Base-by-base conservation (phyloP, 1,140 invertebrate genomes). In the Lithobius niger region DNA sequence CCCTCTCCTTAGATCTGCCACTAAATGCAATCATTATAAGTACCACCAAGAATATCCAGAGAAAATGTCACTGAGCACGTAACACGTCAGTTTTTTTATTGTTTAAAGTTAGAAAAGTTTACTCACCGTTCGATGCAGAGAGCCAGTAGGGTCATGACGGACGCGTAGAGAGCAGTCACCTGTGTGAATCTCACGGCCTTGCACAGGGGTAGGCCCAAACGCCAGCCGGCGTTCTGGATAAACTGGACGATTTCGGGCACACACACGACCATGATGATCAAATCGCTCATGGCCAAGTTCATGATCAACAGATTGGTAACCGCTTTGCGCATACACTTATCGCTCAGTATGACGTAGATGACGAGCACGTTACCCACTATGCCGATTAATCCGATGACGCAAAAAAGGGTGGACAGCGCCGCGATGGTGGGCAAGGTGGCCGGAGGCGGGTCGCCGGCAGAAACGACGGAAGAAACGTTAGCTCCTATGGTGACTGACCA, bases 121-220 rank as follows among this genome's bases (percentile, higher is more conserved):
- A n/a, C 68, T 66, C 59, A 73, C 71, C 71, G 67, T 61, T 73
- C 71, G 22, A 72, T 61, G 52, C 69, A 71, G 2, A 72, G 64
- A 15, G 64, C 64, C 22, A 71, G 58, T 19, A 72, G 58, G 0
- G 69, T 71, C 51, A 72, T 55, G 13, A 72, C 66, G 4, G 71
- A 73, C 1, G 64, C 60, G 56, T 71, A 71, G 4, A 73, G 64
- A 6, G 64, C 62, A 25, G 63, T 61, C 16, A 70, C 68, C 27
- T 72, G 50, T 25, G 65, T 56, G 56, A 66, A 72, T 43, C 71
- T 55, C 36, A 69, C 59, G n/a, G 65, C 51, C 52, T 66, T 67
- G 52, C 71, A 73, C 1, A 65, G 16, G 1, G 47, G 54, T 16
- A 55, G 36, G 0, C 69, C 69, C 2, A 72, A 56, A 21, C 66